Percentiles rank a stretch among this genome's conserved stretches.
Evolutionary conservation across 1,140 invertebrate genomes (phyloP).

Genomic region (Formica selysi): DNA sequence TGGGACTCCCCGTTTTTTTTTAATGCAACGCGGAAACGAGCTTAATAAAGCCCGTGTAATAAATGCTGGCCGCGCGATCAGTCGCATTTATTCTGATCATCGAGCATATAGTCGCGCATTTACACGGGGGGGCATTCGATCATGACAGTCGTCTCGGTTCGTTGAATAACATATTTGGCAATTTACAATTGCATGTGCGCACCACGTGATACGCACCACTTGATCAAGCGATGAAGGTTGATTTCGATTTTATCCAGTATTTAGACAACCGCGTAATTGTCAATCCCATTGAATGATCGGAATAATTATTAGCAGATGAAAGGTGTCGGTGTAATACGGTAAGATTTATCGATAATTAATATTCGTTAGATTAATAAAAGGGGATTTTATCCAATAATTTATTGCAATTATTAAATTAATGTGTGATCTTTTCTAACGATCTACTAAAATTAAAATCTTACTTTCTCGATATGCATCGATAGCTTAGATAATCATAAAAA

Average conservation of each 20-base stretch:
- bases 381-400: not conserved
- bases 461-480: not conserved
- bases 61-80: conserved; percentile 21
- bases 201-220: not conserved
- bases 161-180: conserved; percentile 48
- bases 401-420: not conserved
- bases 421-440: not conserved
- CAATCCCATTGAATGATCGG: not conserved
- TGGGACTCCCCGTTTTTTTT: conserved; percentile 3
- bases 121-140: not conserved
- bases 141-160: conserved; percentile 33
- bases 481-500: not conserved
- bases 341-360: conserved; percentile 29
- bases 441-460: not conserved
- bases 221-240: conserved; percentile 17
- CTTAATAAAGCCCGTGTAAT: conserved; percentile 4
- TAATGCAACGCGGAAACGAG: not conserved
- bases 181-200: conserved; percentile 27
- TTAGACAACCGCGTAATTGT: conserved; percentile 35
- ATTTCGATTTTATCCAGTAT: conserved; percentile 36
- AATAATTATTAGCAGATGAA: conserved; percentile 17
- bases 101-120: not conserved
- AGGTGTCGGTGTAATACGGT: not conserved
- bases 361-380: conserved; percentile 15
- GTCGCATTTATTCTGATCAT: conserved; percentile 38